Conservation (phyloP, 1,140 invertebrate species). For the Trigoniulus corallinus region DNA sequence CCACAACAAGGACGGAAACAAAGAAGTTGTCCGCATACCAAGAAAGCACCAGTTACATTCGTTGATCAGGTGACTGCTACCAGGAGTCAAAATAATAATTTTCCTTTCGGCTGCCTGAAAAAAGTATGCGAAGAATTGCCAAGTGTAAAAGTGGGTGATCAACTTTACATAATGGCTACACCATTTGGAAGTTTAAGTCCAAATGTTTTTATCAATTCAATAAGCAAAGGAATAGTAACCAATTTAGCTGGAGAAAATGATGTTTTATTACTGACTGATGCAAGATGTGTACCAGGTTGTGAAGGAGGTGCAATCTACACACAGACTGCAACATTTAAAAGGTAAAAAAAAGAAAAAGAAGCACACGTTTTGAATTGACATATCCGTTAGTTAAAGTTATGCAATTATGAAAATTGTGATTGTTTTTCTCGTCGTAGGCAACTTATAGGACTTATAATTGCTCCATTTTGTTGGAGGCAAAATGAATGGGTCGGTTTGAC, state of each 20-base stretch:
- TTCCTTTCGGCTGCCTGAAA: background rate
- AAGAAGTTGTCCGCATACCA: background rate
- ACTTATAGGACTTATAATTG: background rate
- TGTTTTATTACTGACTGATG: constrained; percentile 1
- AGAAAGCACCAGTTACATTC: background rate
- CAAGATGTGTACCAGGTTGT: background rate
- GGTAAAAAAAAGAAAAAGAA: background rate
- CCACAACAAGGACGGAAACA: background rate
- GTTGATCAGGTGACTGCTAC: background rate
- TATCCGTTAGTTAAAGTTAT: too few species aligned
- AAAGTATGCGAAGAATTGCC: background rate
- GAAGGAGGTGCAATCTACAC: background rate
- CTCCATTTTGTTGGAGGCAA: constrained; percentile 1
- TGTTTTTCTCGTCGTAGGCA: too few species aligned
- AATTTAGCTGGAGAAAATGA: background rate
- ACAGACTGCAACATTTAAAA: background rate
- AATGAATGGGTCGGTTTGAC: constrained; percentile 2
- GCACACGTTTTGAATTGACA: background rate
- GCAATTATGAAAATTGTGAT: too few species aligned
- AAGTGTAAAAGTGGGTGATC: background rate
- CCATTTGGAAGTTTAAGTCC: constrained; percentile 2
- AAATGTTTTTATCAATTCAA: background rate
- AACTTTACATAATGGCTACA: background rate
- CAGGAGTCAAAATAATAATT: background rate
- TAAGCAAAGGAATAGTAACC: background rate